These are phyloP conservation scores for Sanderia malayensis DNA, from an alignment of 30 jellyfish, hydroid and myxozoan species.

Conservation along the genomic window DNA sequence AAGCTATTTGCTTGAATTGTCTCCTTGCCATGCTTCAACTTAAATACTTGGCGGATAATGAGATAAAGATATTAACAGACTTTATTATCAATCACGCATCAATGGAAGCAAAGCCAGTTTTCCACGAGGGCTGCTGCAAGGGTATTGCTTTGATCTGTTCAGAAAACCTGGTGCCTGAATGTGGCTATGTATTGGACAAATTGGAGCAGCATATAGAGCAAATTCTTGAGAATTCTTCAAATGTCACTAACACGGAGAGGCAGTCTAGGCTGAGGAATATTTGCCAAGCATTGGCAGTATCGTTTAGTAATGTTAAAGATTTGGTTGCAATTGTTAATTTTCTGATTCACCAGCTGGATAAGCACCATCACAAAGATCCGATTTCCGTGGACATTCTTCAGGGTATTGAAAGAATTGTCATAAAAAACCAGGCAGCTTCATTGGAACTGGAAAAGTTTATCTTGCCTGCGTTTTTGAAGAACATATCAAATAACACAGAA, in stretches of 20 bases:
- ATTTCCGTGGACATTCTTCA: conserved; percentile 18
- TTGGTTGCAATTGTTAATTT: neutral
- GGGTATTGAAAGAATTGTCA: neutral
- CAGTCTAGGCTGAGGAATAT: neutral
- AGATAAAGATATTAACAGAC: neutral
- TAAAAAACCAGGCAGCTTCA: neutral
- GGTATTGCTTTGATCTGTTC: conserved; percentile 28
- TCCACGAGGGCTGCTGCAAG: conserved; percentile 3
- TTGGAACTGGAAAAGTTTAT: neutral
- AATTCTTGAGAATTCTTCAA: neutral
- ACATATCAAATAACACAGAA: neutral
- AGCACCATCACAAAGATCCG: neutral
- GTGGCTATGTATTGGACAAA: neutral
- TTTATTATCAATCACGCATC: neutral
- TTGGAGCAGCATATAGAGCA: conserved; percentile 2
- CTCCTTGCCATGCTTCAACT: conserved; percentile 18
- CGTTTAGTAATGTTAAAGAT: conserved; percentile 3
- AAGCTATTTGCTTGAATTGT: conserved; percentile 5
- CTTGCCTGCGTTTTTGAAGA: neutral
- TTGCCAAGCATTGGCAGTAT: conserved; percentile 22
- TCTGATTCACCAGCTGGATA: conserved; percentile 5
- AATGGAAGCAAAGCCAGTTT: neutral
- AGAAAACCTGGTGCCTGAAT: conserved; percentile 15
- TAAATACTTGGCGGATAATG: conserved; percentile 8
- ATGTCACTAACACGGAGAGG: neutral